A percentile compares a stretch with the other conserved stretches of the same genome.
Evolutionary conservation across 2,113 vertebrate species (phyloP).

Genomic region (Nannobrachium achirus): DNA sequence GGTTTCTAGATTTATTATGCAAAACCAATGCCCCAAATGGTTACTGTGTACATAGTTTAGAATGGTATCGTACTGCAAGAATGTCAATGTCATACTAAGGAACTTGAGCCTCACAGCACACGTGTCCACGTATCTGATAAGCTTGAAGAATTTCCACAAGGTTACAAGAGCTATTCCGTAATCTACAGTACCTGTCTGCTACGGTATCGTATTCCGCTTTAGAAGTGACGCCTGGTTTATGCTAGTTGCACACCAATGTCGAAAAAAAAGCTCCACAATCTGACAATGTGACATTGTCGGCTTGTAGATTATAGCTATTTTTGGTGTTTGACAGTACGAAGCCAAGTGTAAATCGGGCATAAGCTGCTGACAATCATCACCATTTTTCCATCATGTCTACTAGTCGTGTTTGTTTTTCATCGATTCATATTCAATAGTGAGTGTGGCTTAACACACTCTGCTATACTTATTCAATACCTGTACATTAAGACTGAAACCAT

Average conservation of each 20-base stretch:
- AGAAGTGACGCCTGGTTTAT: background rate
- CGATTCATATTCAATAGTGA: conserved; percentile 3
- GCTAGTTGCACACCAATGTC: no score
- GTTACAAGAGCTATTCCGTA: background rate
- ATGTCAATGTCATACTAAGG: conserved; percentile 5
- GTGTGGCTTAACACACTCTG: background rate
- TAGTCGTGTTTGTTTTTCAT: conserved; percentile 1
- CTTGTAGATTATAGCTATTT: background rate
- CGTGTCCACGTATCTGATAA: background rate
- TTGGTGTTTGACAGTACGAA: no score
- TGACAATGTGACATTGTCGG: background rate
- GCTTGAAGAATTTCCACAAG: background rate
- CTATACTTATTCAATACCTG: conserved; percentile 10
- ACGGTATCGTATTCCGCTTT: background rate
- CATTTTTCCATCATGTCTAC: conserved; percentile 3
- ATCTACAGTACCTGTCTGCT: no score
- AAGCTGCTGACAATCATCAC: conserved; percentile 36
- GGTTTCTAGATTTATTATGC: conserved; percentile 3
- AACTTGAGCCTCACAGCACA: background rate
- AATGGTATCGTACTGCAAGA: conserved; percentile 7
- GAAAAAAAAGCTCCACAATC: no score
- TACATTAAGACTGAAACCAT: conserved; percentile 17
- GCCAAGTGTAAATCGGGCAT: conserved; percentile 5
- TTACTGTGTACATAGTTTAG: background rate
- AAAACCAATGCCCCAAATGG: background rate